Conservation (phyloP, 2,797 vertebrate genomes). For the Neoniphon sammara region DNA sequence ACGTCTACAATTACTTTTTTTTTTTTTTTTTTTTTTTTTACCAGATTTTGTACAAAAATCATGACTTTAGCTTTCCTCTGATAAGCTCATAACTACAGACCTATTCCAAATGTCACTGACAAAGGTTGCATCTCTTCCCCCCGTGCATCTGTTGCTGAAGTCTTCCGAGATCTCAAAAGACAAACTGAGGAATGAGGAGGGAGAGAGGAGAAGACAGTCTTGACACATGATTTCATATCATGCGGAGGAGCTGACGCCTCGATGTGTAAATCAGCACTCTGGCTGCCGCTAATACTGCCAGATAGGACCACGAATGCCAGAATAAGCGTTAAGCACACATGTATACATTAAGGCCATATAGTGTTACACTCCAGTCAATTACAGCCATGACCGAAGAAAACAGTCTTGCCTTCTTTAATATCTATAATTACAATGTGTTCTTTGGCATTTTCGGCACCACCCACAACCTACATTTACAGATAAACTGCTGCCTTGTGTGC, state of each 20-base stretch:
- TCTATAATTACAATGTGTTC: no score
- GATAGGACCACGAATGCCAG: constrained; percentile 23
- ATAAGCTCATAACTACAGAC: neutral
- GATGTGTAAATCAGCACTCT: constrained; percentile 16
- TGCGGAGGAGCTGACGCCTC: constrained; percentile 22
- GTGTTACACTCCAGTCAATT: neutral
- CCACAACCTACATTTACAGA: no score
- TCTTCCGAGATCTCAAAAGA: constrained; percentile 21
- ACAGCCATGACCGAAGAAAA: neutral
- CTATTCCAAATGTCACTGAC: neutral
- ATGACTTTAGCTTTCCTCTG: no score
- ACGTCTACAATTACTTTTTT: no score
- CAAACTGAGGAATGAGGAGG: constrained; percentile 11
- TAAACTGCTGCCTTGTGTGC: no score
- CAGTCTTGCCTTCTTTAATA: neutral
- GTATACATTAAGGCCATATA: neutral
- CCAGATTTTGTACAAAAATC: no score
- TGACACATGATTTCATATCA: constrained; percentile 21
- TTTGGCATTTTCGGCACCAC: no score
- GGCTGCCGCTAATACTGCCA: constrained; percentile 23
- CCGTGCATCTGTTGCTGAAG: no score
- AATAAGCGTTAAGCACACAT: constrained; percentile 9
- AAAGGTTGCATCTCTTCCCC: constrained; percentile 2
- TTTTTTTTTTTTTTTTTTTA: no score
- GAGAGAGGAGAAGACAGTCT: neutral